Base-by-base conservation (phyloP, 2,797 vertebrate genomes). In the Danio jaintianensis region DNA sequence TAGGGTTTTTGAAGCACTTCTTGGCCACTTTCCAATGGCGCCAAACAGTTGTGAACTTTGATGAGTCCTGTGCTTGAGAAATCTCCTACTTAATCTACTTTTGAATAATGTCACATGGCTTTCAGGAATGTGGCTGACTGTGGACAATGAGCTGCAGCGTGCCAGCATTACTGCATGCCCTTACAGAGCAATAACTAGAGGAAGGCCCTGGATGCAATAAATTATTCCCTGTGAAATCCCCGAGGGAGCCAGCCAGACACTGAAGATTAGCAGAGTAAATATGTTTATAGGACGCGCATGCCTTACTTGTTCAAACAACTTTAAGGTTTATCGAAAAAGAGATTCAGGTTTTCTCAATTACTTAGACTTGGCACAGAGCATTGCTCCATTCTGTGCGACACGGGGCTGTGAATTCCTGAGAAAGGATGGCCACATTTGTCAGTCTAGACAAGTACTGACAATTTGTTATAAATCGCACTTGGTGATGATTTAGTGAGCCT, bases 41-140 rank as follows among this genome's bases (percentile, higher is more conserved):
- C 68, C 38, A 38, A 43, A 63, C 69, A 56, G 40, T 22, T 42
- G 56, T 40, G 9, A 62, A 61, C 43, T 48, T 70, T 53, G 29
- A 75, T 42, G 47, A 38, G 42, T 38, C 50, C 16, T n/a, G 50
- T 56, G 75, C 52, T 47, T 58, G n/a, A 76, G 29, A n/a, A 55
- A 64, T 66, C 50, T 38, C 53, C 59, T 58, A 63, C 75, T 75
- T 74, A 74, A 82, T 64, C 52, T 74, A 73, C 61, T 79, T 87
- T 67, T 82, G 86, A 73, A 86, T 79, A 7, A 40, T 80, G 82
- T 91, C 88, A 90, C 86, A 90, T 91, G 89, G 72, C 76, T 18
- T 83, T 85, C 69, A 82, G 91, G 72, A 87, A 91, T 90, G 87
- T 69, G 72, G 80, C 50, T 13, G 62, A 43, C 59, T 47, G 72